Percentiles rank a stretch among this genome's conserved stretches.
phyloP scores from a whole-genome alignment of 2,797 vertebrate species.

The Scleropages formosus region DNA sequence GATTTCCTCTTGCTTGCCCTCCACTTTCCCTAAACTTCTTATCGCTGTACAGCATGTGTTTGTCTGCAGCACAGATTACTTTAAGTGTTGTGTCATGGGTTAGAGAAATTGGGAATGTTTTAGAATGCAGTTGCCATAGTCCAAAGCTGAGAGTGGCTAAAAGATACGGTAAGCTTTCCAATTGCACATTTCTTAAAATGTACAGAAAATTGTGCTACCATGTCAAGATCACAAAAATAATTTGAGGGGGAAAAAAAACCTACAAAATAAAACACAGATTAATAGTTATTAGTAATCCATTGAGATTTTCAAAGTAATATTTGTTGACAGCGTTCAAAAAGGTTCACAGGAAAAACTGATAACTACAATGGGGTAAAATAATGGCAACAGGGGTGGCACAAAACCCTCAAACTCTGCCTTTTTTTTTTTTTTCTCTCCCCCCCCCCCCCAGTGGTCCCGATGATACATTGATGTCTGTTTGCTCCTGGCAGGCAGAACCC shows the following conservation, averaged over 20 bases:
- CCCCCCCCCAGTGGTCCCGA: constrained; percentile 12
- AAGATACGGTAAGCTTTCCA: too few species aligned
- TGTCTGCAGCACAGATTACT: background rate
- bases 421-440: too few species aligned
- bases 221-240: too few species aligned
- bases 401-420: constrained; percentile 6
- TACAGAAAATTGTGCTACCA: too few species aligned
- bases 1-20: constrained; percentile 3
- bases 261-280: too few species aligned
- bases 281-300: too few species aligned
- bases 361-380: background rate
- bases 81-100: too few species aligned
- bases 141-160: background rate
- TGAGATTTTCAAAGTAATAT: too few species aligned
- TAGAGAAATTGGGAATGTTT: background rate
- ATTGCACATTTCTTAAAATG: too few species aligned
- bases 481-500: constrained; percentile 64
- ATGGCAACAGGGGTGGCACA: background rate
- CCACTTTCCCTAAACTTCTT: constrained; percentile 14
- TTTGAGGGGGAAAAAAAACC: too few species aligned
- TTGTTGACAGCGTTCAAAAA: background rate
- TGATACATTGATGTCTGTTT: constrained; percentile 44
- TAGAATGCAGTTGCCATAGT: constrained; percentile 10
- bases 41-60: background rate
- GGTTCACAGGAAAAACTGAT: background rate